Evolutionary conservation across 2,888 invertebrate genomes (phyloP), one percentile per base, ranked within the genome.

Genomic region (Leptura quadrifasciata): DNA sequence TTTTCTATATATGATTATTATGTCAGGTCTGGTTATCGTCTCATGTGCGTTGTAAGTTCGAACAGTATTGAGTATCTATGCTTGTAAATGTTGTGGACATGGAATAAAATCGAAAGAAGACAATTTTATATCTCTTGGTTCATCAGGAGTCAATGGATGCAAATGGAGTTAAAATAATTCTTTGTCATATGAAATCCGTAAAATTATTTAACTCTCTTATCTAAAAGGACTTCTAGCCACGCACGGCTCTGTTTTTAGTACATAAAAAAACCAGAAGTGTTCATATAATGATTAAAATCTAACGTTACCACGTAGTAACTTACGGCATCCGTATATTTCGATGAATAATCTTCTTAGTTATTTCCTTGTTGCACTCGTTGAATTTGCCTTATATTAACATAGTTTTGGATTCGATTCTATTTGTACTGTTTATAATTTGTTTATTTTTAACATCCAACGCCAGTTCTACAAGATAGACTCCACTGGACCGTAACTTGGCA

Each of bases 401-500:
- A 39, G 12, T 15, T 39, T 15, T 12, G 2, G 39, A 39, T 39
- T 39, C 39, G 10, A 39, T 39, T 39, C 39, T 39, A 6, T 39
- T 39, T 39, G 39, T 39, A 55, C 5, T 55, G 10, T 20, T 20
- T 18, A 18, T 2, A 18, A 55, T 55, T 55, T 55, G 20, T 55
- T 55, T 55, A 55, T 55, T 55, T 55, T 18, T 55, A 18, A 0
- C 55, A 18, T 18, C 27, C 55, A 55, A 17, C 9, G 2, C 55
- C 20, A 20, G 20, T 55, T 55, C 55, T 20, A 9, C 17, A n/a
- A 18, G 55, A 55, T 17, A 55, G 55, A 17, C 18, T 17, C 8
- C 55, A 20, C 55, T 55, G 15, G 55, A 55, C 55, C 55, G 20
- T 55, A 20, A 55, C 55, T 9, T 55, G 17, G 15, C 55, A 55